Evolutionary conservation across 2,888 invertebrate genomes (phyloP), one percentile per base, ranked within the genome.

Genomic region (Diadegma fenestrale): DNA sequence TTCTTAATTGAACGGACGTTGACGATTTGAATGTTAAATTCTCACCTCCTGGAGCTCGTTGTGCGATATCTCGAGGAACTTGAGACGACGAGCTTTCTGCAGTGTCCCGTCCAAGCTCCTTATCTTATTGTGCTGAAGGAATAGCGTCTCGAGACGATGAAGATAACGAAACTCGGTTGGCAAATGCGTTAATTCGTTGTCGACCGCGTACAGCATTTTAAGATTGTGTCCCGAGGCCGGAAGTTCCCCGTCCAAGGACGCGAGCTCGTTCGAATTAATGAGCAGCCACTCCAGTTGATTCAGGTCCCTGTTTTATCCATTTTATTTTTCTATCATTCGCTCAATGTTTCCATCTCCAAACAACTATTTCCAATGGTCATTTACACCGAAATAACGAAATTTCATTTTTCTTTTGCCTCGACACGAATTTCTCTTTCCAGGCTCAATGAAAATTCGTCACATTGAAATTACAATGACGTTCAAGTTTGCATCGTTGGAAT

Each of bases 251-350:
- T 98, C 97, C 89, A 98, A 94, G 41, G 96, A 95, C 83, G 96
- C 96, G 81, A 98, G 94, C 88, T 96, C 95, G 93, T 98, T 98
- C 79, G 96, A 95, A 91, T 97, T 97, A 72, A 98, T 96, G 89
- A 97, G 96, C 69, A 98, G 95, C 96, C 97, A 97, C 90, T 96
- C 96, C 84, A 98, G 94, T 85, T 96, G 95, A 85, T 96, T 95
- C 71, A 98, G 94, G 81, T 97, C 96, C 85, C 95, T 95, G 91
- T 66, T 90, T 91, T 80, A 85, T 87, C 78, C 41, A 75, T 79
- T 85, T 73, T 17, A 26, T 78, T 58, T 10, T 30, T 26, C 54
- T 4, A 61, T 51, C 7, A 2, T 45, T 45, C 30, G n/a, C 17
- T 58, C 26, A 2, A 41, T 37, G 7, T 68, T 64, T 64, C 19